Base-by-base conservation (phyloP, 1,140 invertebrate species). In the Nephila pilipes region DNA sequence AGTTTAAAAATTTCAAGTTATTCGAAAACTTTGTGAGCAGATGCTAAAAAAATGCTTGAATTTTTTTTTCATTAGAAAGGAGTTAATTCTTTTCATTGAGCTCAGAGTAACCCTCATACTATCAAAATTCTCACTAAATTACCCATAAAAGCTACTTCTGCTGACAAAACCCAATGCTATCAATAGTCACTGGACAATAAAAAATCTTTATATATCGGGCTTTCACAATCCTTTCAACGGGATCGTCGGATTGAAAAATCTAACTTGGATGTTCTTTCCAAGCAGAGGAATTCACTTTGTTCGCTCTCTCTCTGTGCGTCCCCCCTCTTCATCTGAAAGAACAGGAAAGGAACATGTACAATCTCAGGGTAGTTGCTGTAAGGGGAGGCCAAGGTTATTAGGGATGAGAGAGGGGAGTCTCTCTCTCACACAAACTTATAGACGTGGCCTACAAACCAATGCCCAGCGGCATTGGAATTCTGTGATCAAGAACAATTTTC, bases 301-400 rank as follows among this genome's bases (percentile, higher is more conserved):
- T 32, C 65, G 29, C 8, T 14, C 29, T 29, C 69, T 36, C 3
- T 14, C n/a, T n/a, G n/a, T n/a, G n/a, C n/a, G n/a, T n/a, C n/a
- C n/a, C n/a, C 69, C 25, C 32, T 32, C 29, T n/a, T 12, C 25
- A 65, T 29, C 25, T 25, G 63, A 65, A 65, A 65, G n/a, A 65
- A 75, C 6, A 75, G 29, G 18, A 75, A 75, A 16, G 69, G 16
- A 75, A 75, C 69, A 14, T 32, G 14, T 75, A 36, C 12, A 75
- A 32, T 29, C 69, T 18, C 16, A 16, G 2, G 29, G 32, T n/a
- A 65, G 63, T 65, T 65, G n/a, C 10, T 18, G 5, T 75, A 20
- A 32, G 69, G 69, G 69, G 69, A 75, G 69, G 69, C 69, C 69
- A 75, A 75, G 69, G 69, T 75, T 75, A 69, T 69, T 75, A 75